Percentiles rank a stretch among this genome's conserved stretches.
These are phyloP conservation scores for Saccopteryx leptura DNA, from an alignment of 2,113 vertebrate genomes.

Conservation along the genomic window DNA sequence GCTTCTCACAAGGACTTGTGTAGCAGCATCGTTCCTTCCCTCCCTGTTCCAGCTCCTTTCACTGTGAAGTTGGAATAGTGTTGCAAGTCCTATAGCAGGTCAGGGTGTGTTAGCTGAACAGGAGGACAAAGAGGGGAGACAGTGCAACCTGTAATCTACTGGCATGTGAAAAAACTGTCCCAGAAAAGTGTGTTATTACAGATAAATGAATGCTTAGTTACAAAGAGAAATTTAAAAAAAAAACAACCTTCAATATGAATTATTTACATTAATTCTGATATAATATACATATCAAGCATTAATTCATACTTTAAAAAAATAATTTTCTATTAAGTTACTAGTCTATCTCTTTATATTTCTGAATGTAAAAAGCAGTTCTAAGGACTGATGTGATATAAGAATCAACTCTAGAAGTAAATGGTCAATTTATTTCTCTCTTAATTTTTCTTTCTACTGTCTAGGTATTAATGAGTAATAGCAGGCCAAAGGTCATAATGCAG, in stretches of 20 bases:
- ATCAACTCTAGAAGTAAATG: constrained; percentile 16
- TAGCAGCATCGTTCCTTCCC: too few relatives aligned
- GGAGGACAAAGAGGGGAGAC: neutral
- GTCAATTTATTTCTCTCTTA: constrained; percentile 1
- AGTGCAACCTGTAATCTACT: neutral
- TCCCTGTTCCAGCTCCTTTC: neutral
- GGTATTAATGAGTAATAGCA: neutral
- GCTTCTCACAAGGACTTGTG: neutral
- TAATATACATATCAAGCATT: constrained; percentile 22
- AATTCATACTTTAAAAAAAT: neutral
- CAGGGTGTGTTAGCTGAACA: neutral
- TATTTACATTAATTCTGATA: constrained; percentile 57
- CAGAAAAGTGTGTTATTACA: constrained; percentile 6
- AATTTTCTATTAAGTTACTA: constrained; percentile 49
- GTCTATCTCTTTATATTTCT: constrained; percentile 27
- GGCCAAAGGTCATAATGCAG: neutral
- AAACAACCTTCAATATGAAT: constrained; percentile 46
- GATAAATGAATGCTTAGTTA: constrained; percentile 59
- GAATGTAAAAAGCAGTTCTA: constrained; percentile 13
- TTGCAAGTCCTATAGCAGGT: neutral
- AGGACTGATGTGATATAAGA: neutral
- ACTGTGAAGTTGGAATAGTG: neutral
- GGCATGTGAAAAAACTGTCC: neutral
- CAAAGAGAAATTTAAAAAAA: neutral
- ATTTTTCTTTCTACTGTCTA: constrained; percentile 25